Percentiles rank a stretch among this genome's conserved stretches.
phyloP scores from a whole-genome alignment of 2,888 invertebrate species.

The Endomychus coccineus region DNA sequence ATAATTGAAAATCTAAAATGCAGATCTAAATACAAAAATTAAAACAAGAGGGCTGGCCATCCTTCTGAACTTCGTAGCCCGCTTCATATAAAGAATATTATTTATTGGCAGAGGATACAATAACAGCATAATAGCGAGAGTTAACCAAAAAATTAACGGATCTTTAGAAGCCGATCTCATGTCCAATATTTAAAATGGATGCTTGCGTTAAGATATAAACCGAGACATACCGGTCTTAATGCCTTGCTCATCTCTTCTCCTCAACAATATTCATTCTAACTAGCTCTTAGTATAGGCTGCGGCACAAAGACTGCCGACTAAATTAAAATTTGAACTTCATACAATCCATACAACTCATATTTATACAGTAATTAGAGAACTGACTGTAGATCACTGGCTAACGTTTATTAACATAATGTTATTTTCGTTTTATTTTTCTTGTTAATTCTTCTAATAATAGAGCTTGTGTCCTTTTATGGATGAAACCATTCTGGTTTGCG shows the following conservation, averaged over 20 bases:
- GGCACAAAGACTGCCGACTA: conserved; percentile 38
- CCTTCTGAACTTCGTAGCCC: conserved; percentile 24
- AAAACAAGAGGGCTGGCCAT: conserved; percentile 27
- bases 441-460: too few relatives aligned
- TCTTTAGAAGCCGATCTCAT: conserved; percentile 4
- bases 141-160: conserved; percentile 21
- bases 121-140: conserved; percentile 41
- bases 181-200: conserved; percentile 21
- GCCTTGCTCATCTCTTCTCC: too few relatives aligned
- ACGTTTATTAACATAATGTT: too few relatives aligned
- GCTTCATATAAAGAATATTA: conserved; percentile 44
- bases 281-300: conserved; percentile 31
- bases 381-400: conserved; percentile 24
- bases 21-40: too few relatives aligned
- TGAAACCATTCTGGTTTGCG: too few relatives aligned
- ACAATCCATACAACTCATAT: conserved; percentile 34
- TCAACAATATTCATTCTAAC: conserved; percentile 37
- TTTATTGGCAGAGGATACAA: conserved; percentile 43
- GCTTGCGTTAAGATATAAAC: conserved; percentile 29
- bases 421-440: too few relatives aligned
- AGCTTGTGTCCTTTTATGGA: too few relatives aligned
- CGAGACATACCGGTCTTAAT: conserved; percentile 35
- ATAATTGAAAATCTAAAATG: too few relatives aligned
- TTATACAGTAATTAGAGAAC: conserved; percentile 38
- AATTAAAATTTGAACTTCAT: conserved; percentile 37